Evolutionary conservation across 1,140 invertebrate genomes (phyloP), one percentile per base, ranked within the genome.

Genomic region (Polypedilum pembai): DNA sequence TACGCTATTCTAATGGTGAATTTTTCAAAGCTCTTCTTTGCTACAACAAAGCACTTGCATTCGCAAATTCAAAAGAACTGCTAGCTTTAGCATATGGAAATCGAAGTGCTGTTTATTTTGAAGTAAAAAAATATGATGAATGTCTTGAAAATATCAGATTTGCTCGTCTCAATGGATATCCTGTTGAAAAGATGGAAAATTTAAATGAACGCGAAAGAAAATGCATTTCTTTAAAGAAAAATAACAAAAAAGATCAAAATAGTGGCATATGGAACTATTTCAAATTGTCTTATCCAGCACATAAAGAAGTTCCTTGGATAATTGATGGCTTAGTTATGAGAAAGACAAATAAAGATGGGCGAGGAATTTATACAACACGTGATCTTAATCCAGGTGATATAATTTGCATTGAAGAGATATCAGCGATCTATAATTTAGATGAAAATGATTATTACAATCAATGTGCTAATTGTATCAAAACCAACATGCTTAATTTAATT

Each of bases 391-490:
- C 89, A 15, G 94, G 93, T 0, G 91, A 95, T 82, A 83, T 94
- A 33, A 77, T 96, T 15, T 88, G 89, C 41, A 83, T 90, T 56
- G 94, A 96, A 83, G 85, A 89, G 73, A 87, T 89, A 82, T 86
- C 83, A 76, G 24, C 24, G 5, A 33, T 33, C 24, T 33, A 3
- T 33, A 33, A 33, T 33, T 33, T 33, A 33, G 24, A 33, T 5
- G 24, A 33, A 33, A 33, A 33, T 33, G 24, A 33, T 33, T 33
- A 33, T 33, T 84, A 86, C 41, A 88, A 86, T 41, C 87, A 91
- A 78, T 98, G 95, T 81, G 88, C 89, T 79, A 85, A 92, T 76
- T 98, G 95, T 80, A 86, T 92, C 76, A 83, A 85, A 40, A 84
- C 86, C 78, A 86, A 85, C 79, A 85, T 86, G 76, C 75, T 83